Conservation (phyloP, 2,888 invertebrate species). For the Nineta flava region DNA sequence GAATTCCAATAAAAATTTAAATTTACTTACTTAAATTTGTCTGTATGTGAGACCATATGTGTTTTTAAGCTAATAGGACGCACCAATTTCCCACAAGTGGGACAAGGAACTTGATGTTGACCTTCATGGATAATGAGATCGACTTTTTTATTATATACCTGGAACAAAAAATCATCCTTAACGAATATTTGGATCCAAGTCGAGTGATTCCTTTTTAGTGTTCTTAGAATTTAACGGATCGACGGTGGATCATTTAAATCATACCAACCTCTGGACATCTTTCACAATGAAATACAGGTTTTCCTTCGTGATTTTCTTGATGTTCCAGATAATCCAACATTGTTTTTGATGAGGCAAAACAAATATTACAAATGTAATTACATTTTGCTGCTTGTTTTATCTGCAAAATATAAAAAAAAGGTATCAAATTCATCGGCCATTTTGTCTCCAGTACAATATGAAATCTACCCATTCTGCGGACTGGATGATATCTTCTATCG, state of each 20-base stretch:
- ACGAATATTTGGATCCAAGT: too few species aligned
- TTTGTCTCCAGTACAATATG: neutral
- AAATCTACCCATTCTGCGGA: neutral
- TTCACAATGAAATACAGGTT: conserved; percentile 15
- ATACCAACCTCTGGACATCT: conserved; percentile 15
- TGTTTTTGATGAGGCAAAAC: conserved; percentile 13
- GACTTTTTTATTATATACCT: conserved; percentile 6
- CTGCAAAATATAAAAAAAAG: conserved; percentile 2
- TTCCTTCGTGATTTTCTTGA: conserved; percentile 15
- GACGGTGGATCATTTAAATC: neutral
- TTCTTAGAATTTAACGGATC: neutral
- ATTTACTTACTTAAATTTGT: conserved; percentile 6
- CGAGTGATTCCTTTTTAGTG: too few species aligned
- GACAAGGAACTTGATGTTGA: conserved; percentile 7
- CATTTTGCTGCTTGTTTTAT: conserved; percentile 12
- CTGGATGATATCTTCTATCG: neutral
- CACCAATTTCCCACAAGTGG: conserved; percentile 7
- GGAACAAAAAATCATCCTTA: neutral
- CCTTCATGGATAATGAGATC: conserved; percentile 7
- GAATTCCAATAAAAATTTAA: neutral
- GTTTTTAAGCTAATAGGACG: conserved; percentile 6
- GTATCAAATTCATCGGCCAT: too few species aligned
- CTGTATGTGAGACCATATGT: conserved; percentile 7
- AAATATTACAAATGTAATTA: conserved; percentile 15
- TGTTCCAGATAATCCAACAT: conserved; percentile 19